phyloP scores from a whole-genome alignment of 2,888 invertebrate genomes.

The Sarcophaga rosellei region DNA sequence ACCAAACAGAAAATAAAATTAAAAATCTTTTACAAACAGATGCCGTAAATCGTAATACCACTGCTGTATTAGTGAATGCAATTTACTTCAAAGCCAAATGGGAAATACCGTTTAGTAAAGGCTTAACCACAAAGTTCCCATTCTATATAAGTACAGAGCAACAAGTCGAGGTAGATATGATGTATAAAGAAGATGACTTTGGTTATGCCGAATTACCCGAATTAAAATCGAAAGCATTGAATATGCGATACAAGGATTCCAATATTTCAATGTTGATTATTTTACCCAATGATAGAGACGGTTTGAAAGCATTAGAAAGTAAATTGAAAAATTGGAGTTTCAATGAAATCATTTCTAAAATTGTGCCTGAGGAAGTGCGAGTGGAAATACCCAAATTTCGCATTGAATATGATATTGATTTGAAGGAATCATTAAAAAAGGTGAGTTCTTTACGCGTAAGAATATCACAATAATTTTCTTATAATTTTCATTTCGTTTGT shows the following conservation, averaged over 20 bases:
- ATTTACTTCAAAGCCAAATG: conserved; percentile 93
- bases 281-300: conserved; percentile 86
- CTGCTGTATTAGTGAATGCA: conserved; percentile 90
- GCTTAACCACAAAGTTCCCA: conserved; percentile 83
- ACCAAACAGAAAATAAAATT: conserved; percentile 91
- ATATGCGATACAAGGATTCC: conserved; percentile 87
- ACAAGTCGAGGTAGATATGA: conserved; percentile 87
- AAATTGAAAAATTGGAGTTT: conserved; percentile 84
- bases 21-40: conserved; percentile 86
- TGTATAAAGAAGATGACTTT: conserved; percentile 84
- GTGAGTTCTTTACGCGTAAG: too few relatives aligned
- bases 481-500: too few relatives aligned
- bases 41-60: conserved; percentile 83
- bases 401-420: conserved; percentile 84
- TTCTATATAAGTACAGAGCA: conserved; percentile 85
- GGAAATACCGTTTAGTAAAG: conserved; percentile 85
- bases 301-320: conserved; percentile 84
- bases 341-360: conserved; percentile 78
- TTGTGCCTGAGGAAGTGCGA: conserved; percentile 82
- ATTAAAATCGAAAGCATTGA: conserved; percentile 84
- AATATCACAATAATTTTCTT: too few relatives aligned
- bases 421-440: conserved; percentile 34
- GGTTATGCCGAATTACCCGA: conserved; percentile 82
- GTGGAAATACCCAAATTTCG: conserved; percentile 88
- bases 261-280: conserved; percentile 89